Evolutionary conservation across 2,797 vertebrate species (phyloP), one percentile per base, ranked within the genome.

Genomic region (Coregonus ussuriensis): DNA sequence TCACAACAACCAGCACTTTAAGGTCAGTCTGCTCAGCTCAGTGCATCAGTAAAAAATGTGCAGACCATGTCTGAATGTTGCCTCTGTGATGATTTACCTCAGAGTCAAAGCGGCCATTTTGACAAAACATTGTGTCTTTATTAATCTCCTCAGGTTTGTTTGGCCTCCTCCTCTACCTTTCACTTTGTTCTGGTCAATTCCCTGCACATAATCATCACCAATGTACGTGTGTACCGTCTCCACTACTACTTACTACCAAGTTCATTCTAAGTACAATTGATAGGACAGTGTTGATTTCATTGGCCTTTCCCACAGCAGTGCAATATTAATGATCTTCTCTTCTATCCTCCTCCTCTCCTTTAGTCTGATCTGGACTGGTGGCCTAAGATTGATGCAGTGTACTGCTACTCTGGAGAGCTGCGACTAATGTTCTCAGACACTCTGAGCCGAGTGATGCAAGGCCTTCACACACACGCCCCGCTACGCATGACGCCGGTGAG

Each of bases 161-260:
- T 99, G 91, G 96, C 97, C 83, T 91, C 97, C 70, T 95, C 95
- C 81, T 96, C 97, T 79, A 98, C 96, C 31, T 99, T 99, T 93
- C 97, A 99, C 92, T 99, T 98, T 63, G 98, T 99, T 78, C 89
- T 99, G 89, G 98, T 99, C 89, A 99, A 99, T 93, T 99, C 98
- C 0, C 94, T 99, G 83, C 97, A 99, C 92, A 95, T 96, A 94
- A 99, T 99, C 87, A 99, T 99, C 93, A 98, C 96, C 80, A 99
- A 99, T 54, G 98, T 99, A 94, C 98, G 98, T 93, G 4, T 62
- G 7, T 4, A 59, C 56, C 1, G 56, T 59, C 5, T 59, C 56
- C 56, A 18, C 18, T 18, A n/a, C 56, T 7, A 59, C 41, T 47
- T 11, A 11, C 56, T 21, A 21, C 4, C 56, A 62, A 18, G 4